A percentile compares a stretch with the other conserved stretches of the same genome.
These are phyloP conservation scores for Euleptes europaea DNA, from an alignment of 2,113 vertebrate genomes.

Conservation along the genomic window DNA sequence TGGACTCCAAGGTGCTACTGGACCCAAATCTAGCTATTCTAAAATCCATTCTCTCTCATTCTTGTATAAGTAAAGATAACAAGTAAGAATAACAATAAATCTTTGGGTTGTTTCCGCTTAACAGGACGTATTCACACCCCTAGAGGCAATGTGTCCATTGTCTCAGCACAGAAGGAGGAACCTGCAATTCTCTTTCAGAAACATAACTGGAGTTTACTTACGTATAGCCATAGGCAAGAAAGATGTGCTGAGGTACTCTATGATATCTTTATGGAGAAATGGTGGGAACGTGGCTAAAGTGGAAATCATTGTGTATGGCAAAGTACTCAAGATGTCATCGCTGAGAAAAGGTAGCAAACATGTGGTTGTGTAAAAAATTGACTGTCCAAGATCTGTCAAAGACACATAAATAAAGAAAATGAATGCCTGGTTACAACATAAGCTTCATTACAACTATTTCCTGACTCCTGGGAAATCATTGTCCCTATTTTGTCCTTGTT, in stretches of 20 bases:
- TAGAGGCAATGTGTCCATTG: background rate
- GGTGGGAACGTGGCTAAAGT: constrained; percentile 98
- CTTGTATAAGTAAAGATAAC: background rate
- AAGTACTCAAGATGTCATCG: constrained; percentile 99
- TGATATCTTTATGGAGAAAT: constrained; percentile 99
- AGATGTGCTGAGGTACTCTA: constrained; percentile 98
- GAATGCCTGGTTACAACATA: background rate
- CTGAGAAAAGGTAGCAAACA: constrained; percentile 98
- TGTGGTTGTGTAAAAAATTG: constrained; percentile 99
- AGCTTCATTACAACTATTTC: too few species aligned
- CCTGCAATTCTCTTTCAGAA: constrained; percentile 4
- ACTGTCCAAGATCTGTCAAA: constrained; percentile 97
- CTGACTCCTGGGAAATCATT: too few species aligned
- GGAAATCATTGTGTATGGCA: constrained; percentile 99
- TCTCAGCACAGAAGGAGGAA: constrained; percentile 10
- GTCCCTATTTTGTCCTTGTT: too few species aligned
- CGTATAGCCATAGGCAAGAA: constrained; percentile 99
- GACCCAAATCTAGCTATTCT: too few species aligned
- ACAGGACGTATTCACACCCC: constrained; percentile 1
- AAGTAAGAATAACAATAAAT: background rate
- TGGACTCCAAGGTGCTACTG: too few species aligned
- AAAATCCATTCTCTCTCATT: background rate
- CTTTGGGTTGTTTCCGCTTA: background rate
- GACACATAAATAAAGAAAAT: constrained; percentile 70
- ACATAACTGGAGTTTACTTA: constrained; percentile 80